Percentiles rank a stretch among this genome's conserved stretches.
Evolutionary conservation across 2,888 invertebrate species (phyloP).

Genomic region (Reticulitermes lucifugus): DNA sequence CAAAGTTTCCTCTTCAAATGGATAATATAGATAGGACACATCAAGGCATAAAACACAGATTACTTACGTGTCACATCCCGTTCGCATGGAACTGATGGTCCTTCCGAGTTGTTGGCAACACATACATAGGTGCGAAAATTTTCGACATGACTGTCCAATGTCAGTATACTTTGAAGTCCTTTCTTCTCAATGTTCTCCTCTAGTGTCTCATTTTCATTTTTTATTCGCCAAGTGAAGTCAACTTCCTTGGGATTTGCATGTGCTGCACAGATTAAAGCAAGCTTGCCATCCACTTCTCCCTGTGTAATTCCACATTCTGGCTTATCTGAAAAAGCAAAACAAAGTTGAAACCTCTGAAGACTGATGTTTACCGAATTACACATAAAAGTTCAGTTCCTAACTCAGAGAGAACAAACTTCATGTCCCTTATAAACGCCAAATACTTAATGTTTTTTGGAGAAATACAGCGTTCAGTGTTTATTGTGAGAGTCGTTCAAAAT

Average conservation of each 20-base stretch:
- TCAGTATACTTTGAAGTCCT: constrained; percentile 71
- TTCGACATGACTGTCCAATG: constrained; percentile 71
- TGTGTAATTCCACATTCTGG: constrained; percentile 87
- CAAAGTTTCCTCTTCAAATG: constrained; percentile 16
- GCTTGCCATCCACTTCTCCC: constrained; percentile 77
- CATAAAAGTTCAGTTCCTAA: too few species aligned
- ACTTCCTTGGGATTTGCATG: constrained; percentile 83
- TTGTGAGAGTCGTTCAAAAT: too few species aligned
- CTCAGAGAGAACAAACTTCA: too few species aligned
- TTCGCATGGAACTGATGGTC: constrained; percentile 69
- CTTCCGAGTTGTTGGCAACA: constrained; percentile 86
- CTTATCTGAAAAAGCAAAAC: constrained; percentile 71
- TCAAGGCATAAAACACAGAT: background rate
- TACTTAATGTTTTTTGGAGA: too few species aligned
- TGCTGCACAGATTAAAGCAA: constrained; percentile 84
- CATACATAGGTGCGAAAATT: constrained; percentile 85
- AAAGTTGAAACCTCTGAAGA: background rate
- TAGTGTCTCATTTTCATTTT: constrained; percentile 84
- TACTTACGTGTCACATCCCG: constrained; percentile 67
- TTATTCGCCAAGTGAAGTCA: constrained; percentile 85
- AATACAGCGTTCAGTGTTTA: too few species aligned
- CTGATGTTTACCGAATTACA: too few species aligned
- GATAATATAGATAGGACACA: background rate
- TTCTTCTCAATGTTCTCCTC: constrained; percentile 69
- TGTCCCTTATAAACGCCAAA: too few species aligned